These are phyloP conservation scores for Ceryle rudis DNA, from an alignment of 2,797 vertebrate species.

Conservation along the genomic window DNA sequence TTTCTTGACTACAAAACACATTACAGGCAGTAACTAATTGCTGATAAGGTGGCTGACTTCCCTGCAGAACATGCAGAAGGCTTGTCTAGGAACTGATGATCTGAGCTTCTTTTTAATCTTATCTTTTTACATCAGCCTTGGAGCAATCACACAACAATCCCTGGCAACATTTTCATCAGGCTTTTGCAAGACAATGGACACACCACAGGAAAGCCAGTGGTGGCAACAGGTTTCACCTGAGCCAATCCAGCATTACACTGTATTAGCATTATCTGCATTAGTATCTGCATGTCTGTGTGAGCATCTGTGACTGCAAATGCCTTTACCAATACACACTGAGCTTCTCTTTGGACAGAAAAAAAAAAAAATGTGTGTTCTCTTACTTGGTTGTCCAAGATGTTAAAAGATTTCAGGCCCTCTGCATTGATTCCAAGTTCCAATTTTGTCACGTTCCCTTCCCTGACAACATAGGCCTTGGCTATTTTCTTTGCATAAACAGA, in stretches of 20 bases:
- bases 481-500: background rate
- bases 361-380: background rate
- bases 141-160: background rate
- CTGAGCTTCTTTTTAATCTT: background rate
- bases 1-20: background rate
- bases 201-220: background rate
- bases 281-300: background rate
- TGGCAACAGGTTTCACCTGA: background rate
- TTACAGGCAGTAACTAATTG: background rate
- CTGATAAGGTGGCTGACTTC: background rate
- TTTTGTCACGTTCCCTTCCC: background rate
- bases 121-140: background rate
- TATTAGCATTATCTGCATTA: background rate
- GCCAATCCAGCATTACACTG: background rate
- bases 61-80: background rate
- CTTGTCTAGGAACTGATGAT: background rate
- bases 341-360: background rate
- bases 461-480: background rate
- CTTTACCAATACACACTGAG: background rate
- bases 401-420: background rate
- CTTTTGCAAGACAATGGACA: background rate
- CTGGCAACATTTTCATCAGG: background rate
- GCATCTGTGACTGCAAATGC: background rate
- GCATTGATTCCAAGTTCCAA: background rate
- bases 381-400: background rate